Percentiles rank a stretch among this genome's conserved stretches.
Evolutionary conservation across 2,113 vertebrate genomes (phyloP).

Genomic region (Etheostoma cragini): DNA sequence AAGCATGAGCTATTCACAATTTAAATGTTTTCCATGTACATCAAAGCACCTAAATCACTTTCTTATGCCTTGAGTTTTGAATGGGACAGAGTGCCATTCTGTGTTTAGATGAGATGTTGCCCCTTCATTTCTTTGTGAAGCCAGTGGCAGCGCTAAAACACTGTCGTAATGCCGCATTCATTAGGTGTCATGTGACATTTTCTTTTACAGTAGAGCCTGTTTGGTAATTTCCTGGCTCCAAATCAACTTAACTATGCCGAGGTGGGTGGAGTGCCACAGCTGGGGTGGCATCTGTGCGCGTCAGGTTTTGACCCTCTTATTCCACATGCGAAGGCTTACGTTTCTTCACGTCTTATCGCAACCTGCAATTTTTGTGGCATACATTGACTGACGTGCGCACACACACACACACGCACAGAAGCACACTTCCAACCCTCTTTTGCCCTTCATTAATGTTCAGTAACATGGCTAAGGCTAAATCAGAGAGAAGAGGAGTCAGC

Average conservation of each 20-base stretch:
- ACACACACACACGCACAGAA: background rate
- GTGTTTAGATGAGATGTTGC: conserved; percentile 2
- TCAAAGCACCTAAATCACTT: conserved; percentile 1
- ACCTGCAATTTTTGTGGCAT: background rate
- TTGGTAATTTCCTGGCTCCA: conserved; percentile 43
- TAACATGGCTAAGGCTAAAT: conserved; percentile 11
- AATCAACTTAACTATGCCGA: background rate
- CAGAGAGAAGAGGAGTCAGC: conserved; percentile 40
- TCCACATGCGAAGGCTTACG: background rate
- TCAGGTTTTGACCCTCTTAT: background rate
- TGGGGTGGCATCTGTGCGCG: background rate
- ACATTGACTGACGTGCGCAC: background rate
- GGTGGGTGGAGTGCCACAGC: conserved; percentile 2
- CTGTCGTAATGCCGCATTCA: background rate
- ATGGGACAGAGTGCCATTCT: too few species aligned
- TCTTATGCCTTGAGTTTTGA: background rate
- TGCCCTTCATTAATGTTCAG: background rate
- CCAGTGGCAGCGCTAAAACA: background rate
- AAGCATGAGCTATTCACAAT: background rate
- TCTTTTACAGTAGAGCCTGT: conserved; percentile 7
- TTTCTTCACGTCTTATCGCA: background rate
- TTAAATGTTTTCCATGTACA: conserved; percentile 20
- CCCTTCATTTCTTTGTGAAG: conserved; percentile 5
- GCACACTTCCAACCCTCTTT: background rate
- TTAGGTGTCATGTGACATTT: background rate